These are phyloP conservation scores for Leuciscus waleckii DNA, from an alignment of 2,797 vertebrate species.

Conservation along the genomic window DNA sequence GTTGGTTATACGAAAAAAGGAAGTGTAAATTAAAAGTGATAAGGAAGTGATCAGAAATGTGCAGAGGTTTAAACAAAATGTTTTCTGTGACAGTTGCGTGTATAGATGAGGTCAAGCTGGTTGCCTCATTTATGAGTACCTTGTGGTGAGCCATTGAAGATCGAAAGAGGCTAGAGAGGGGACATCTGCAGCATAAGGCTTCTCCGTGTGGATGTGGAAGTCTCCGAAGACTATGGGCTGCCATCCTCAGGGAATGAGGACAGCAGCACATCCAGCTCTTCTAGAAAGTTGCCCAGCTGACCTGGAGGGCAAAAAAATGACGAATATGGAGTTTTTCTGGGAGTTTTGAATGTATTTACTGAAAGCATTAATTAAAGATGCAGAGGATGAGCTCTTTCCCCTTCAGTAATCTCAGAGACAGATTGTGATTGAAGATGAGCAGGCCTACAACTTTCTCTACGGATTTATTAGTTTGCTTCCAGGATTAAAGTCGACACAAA, in stretches of 20 bases:
- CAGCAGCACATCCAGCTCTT: not conserved
- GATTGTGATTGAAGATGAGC: constrained; percentile 31
- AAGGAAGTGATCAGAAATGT: not conserved
- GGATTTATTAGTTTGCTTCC: constrained; percentile 18
- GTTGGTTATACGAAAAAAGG: not conserved
- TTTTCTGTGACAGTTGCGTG: not conserved
- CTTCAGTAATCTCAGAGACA: constrained; percentile 19
- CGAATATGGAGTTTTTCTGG: not conserved
- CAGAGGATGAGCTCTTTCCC: not conserved
- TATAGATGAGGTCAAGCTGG: not conserved
- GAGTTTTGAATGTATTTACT: not conserved
- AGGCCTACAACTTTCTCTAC: not conserved
- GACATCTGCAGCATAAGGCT: not conserved
- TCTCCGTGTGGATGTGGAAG: not conserved
- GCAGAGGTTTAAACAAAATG: not conserved
- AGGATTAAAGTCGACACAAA: constrained; percentile 5
- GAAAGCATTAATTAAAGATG: not conserved
- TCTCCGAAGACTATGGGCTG: too few species aligned
- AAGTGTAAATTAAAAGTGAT: not conserved
- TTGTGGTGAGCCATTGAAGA: not conserved
- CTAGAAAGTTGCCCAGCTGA: not conserved
- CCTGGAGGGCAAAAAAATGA: not conserved
- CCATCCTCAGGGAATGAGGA: not conserved
- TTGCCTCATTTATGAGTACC: not conserved
- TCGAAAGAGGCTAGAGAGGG: not conserved